These are phyloP conservation scores for Alethe diademata DNA, from an alignment of 2,113 vertebrate species.

Conservation along the genomic window DNA sequence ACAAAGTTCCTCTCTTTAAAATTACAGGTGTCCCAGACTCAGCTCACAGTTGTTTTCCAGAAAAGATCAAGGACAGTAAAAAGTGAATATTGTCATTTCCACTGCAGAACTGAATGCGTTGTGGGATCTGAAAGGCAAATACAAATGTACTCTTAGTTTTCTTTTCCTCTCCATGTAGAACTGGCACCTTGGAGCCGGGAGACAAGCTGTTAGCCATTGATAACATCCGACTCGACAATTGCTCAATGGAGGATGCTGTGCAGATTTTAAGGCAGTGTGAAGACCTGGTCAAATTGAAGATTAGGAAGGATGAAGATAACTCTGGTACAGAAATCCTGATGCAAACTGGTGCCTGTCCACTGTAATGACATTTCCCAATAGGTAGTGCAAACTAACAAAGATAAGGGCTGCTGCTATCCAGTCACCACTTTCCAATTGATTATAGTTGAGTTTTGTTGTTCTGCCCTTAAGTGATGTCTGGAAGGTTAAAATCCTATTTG, in stretches of 20 bases:
- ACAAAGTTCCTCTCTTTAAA: neutral
- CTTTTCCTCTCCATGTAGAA: conserved; percentile 71
- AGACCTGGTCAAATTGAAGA: conserved; percentile 95
- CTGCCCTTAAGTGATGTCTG: conserved; percentile 21
- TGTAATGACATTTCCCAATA: conserved; percentile 56
- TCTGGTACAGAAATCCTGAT: conserved; percentile 79
- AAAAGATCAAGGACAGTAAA: neutral
- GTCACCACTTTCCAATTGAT: conserved; percentile 35
- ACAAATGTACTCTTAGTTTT: neutral
- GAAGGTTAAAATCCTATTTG: conserved; percentile 15
- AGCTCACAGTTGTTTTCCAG: neutral
- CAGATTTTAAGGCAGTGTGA: conserved; percentile 92
- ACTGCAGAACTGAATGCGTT: neutral
- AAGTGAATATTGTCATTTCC: conserved; percentile 10
- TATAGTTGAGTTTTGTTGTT: conserved; percentile 39
- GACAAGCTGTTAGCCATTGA: conserved; percentile 96
- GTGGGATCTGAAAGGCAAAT: conserved; percentile 16
- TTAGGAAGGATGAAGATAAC: conserved; percentile 98
- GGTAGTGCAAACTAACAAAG: conserved; percentile 19
- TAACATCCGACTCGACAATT: conserved; percentile 91
- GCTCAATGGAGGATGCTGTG: conserved; percentile 94
- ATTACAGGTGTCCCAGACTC: neutral
- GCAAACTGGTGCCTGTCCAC: neutral
- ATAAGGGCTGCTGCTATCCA: neutral
- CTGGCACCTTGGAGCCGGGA: conserved; percentile 94